These are phyloP conservation scores for Schizopygopsis pylzovi DNA, from an alignment of 2,797 vertebrate species.

Conservation along the genomic window DNA sequence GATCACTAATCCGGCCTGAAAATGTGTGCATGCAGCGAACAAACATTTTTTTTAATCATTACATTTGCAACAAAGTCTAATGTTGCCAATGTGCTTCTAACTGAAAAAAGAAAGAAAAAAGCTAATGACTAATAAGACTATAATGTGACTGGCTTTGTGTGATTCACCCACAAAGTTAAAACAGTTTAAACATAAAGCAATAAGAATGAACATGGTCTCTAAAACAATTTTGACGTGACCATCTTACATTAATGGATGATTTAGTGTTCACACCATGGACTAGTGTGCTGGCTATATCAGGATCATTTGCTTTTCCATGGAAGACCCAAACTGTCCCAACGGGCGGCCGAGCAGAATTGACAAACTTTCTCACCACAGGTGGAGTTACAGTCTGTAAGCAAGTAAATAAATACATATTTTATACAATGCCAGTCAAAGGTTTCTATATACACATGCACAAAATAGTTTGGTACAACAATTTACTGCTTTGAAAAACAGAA, in stretches of 20 bases:
- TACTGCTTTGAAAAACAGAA: too few species aligned
- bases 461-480: too few species aligned
- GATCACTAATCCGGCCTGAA: conserved; percentile 74
- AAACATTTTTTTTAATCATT: background rate
- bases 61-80: too few species aligned
- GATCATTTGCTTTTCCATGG: conserved; percentile 83
- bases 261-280: conserved; percentile 79
- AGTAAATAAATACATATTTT: background rate
- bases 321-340: conserved; percentile 79
- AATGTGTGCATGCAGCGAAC: background rate
- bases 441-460: too few species aligned
- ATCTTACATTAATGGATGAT: conserved; percentile 74
- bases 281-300: conserved; percentile 75
- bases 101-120: background rate
- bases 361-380: conserved; percentile 76
- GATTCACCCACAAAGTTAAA: background rate
- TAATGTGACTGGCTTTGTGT: background rate
- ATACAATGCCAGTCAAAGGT: background rate
- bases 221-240: background rate
- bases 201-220: background rate
- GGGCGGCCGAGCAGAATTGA: conserved; percentile 75
- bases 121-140: too few species aligned
- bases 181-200: background rate
- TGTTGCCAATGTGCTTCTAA: background rate
- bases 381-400: conserved; percentile 80